phyloP scores from a whole-genome alignment of 2,113 vertebrate species.

The Tiliqua scincoides region DNA sequence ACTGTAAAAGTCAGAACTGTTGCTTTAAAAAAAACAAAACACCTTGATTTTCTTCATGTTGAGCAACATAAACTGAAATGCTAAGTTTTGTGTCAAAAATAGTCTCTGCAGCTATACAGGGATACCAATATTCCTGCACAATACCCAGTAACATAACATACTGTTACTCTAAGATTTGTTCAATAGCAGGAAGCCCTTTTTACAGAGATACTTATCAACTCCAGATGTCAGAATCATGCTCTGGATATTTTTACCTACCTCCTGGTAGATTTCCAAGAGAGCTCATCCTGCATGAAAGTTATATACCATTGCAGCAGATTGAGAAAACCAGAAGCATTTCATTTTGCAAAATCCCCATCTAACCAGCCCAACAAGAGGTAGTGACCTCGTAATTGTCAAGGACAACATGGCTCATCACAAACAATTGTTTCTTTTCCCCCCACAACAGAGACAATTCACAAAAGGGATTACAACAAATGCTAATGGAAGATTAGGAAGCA shows the following conservation, averaged over 20 bases:
- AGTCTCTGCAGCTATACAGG: neutral
- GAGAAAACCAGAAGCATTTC: neutral
- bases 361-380: accelerated
- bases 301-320: neutral
- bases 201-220: neutral
- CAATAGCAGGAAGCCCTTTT: neutral
- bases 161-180: neutral
- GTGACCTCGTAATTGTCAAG: neutral
- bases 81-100: neutral
- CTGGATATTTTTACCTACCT: neutral
- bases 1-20: too few relatives aligned
- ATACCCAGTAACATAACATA: neutral
- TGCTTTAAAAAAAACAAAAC: too few relatives aligned
- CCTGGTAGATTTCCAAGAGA: neutral
- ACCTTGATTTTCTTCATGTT: neutral
- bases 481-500: slow-evolving; percentile 60
- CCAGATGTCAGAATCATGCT: slow-evolving; percentile 4
- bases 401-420: slow-evolving; percentile 24
- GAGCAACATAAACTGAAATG: neutral
- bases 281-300: neutral
- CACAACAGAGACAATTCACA: neutral
- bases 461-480: slow-evolving; percentile 44
- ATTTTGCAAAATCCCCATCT: neutral
- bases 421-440: slow-evolving; percentile 58
- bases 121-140: neutral